Percentiles rank a stretch among this genome's conserved stretches.
These are phyloP conservation scores for Rana temporaria DNA, from an alignment of 2,113 vertebrate species.

Conservation along the genomic window DNA sequence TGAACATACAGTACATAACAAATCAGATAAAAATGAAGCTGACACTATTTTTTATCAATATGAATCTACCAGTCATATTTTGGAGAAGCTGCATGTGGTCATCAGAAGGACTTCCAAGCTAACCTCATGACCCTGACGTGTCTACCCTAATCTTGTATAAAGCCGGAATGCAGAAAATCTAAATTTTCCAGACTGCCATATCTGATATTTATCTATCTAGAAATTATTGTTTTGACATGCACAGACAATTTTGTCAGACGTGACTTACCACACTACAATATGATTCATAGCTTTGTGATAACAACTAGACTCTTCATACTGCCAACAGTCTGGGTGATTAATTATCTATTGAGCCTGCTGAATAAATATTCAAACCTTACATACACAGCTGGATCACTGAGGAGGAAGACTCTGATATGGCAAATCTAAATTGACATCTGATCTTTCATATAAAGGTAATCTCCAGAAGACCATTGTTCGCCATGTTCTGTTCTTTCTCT, in stretches of 20 bases:
- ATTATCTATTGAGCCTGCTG: not conserved
- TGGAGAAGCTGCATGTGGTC: too few species aligned
- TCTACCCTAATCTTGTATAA: not conserved
- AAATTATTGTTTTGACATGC: conserved; percentile 12
- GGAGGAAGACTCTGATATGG: not conserved
- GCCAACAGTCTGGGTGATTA: not conserved
- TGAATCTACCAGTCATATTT: too few species aligned
- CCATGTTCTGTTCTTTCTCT: too few species aligned
- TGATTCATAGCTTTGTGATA: conserved; percentile 54
- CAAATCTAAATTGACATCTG: too few species aligned
- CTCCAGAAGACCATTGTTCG: too few species aligned
- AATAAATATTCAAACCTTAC: accelerated
- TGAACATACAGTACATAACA: too few species aligned
- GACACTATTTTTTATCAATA: too few species aligned
- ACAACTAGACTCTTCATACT: conserved; percentile 21
- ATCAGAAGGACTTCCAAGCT: too few species aligned
- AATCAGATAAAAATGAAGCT: too few species aligned
- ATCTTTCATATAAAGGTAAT: too few species aligned
- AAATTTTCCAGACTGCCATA: not conserved
- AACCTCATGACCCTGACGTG: too few species aligned
- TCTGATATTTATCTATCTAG: not conserved
- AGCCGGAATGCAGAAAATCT: not conserved
- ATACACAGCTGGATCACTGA: not conserved
- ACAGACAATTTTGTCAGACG: accelerated
- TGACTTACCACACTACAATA: accelerated